Evolutionary conservation across 2,113 vertebrate genomes (phyloP).

Genomic region (Prunella himalayana): DNA sequence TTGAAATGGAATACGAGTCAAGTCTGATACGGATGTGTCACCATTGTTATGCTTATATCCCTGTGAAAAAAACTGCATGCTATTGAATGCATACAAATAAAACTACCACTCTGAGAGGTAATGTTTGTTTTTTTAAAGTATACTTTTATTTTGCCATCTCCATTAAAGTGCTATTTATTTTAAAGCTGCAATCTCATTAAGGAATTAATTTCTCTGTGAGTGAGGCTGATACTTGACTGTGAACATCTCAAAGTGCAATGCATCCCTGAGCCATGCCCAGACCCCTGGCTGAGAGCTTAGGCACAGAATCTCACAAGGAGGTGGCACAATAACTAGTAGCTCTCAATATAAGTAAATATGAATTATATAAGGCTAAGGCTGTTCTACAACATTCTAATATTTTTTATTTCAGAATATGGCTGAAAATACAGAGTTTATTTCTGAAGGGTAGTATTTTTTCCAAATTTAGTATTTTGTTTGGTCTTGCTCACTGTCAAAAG

Average conservation of each 20-base stretch:
- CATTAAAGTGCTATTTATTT: not conserved
- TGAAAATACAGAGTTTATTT: not conserved
- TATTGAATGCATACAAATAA: slow-evolving; percentile 34
- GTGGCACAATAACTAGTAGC: not conserved
- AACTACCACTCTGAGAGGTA: not conserved
- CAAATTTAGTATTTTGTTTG: not conserved
- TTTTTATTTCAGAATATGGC: not conserved
- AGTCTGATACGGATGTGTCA: not conserved
- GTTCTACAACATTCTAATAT: not conserved
- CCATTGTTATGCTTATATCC: not conserved
- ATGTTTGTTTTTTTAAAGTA: not conserved
- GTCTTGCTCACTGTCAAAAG: not conserved
- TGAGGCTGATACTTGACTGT: not conserved
- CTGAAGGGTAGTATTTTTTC: not conserved
- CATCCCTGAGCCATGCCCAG: not conserved
- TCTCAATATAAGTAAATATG: not conserved
- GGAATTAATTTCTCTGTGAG: not conserved
- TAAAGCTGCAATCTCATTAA: not conserved
- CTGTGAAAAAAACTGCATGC: not conserved
- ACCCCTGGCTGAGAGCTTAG: not conserved
- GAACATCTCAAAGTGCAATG: not conserved
- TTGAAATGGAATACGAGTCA: not conserved
- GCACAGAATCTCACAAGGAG: not conserved
- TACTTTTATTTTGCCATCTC: not conserved
- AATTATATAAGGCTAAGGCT: not conserved